Evolutionary conservation across 2,888 invertebrate genomes (phyloP), one percentile per base, ranked within the genome.

Genomic region (Pterostichus niger): DNA sequence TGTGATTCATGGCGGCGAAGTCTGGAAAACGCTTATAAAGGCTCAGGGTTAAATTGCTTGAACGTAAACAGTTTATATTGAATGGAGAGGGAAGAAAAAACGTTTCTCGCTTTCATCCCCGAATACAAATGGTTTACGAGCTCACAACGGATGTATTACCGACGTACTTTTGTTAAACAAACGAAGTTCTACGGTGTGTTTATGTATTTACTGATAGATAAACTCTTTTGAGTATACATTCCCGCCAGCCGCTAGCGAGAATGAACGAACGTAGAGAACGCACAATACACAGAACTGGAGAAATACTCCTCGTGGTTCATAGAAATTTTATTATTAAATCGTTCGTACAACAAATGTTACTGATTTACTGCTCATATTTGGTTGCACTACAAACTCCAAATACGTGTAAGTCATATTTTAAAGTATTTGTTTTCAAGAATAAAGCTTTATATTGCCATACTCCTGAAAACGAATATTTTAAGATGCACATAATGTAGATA

Each of bases 51-150:
- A 75, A 75, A 75, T 75, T 75, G 75, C 75, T 75, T 24, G 75
- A 75, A 75, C 75, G 75, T 75, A 75, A 75, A 75, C 75, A 75
- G 75, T 75, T 75, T 75, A 75, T 75, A 75, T 75, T 75, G 75
- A 75, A 75, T 52, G 75, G 31, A 49, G 52, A 33, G 33, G 52
- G 33, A 35, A 24, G 31, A 75, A 52, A 52, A 75, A 75, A 17
- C 17, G 49, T 75, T 75, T 75, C 75, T 31, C 24, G 31, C 49
- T 71, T 71, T 49, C 24, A 71, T 71, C 71, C 46, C 71, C 17
- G 75, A 75, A 75, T 75, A 75, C 75, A 75, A 75, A 75, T 75
- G 49, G 17, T 64, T 6, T 13, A 64, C 35, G 64, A 64, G 64
- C 33, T 7, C 31, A 59, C 59, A 24, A 59, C 59, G 59, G 59